Evolutionary conservation across 37 sponge, comb jelly and placozoan genomes (phyloP).

Genomic region (Beroe ovata): DNA sequence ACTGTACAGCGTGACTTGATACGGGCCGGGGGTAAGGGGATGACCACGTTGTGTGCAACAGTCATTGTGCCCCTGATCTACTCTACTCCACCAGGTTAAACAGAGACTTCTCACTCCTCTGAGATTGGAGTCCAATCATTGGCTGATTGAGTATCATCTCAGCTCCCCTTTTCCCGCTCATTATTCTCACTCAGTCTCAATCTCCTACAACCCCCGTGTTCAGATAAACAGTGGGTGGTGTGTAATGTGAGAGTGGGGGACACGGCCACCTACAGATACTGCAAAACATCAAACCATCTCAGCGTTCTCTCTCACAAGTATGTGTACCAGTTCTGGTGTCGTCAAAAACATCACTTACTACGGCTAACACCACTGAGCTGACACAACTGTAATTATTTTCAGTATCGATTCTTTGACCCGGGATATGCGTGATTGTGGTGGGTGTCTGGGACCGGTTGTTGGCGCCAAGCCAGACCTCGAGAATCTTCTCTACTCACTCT

Average conservation of each 20-base stretch:
- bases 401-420: background rate
- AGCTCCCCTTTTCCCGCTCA: no score
- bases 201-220: no score
- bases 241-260: slow-evolving; percentile 54
- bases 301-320: slow-evolving; percentile 1
- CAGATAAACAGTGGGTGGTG: slow-evolving; percentile 46
- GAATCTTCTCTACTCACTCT: slow-evolving; percentile 9
- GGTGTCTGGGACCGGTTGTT: slow-evolving; percentile 38
- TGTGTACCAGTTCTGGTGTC: no score
- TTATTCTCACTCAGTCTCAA: no score
- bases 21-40: background rate
- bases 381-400: no score
- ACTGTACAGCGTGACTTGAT: slow-evolving; percentile 7
- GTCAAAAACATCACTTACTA: no score
- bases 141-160: no score
- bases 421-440: slow-evolving; percentile 46
- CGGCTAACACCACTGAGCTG: no score
- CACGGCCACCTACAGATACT: slow-evolving; percentile 51
- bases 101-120: no score
- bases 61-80: slow-evolving; percentile 3
- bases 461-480: slow-evolving; percentile 23
- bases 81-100: background rate
- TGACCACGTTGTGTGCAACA: slow-evolving; percentile 31
- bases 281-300: background rate
- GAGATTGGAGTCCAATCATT: no score